Conservation (phyloP, 2,113 vertebrate species). For the Opisthocomus hoazin region DNA sequence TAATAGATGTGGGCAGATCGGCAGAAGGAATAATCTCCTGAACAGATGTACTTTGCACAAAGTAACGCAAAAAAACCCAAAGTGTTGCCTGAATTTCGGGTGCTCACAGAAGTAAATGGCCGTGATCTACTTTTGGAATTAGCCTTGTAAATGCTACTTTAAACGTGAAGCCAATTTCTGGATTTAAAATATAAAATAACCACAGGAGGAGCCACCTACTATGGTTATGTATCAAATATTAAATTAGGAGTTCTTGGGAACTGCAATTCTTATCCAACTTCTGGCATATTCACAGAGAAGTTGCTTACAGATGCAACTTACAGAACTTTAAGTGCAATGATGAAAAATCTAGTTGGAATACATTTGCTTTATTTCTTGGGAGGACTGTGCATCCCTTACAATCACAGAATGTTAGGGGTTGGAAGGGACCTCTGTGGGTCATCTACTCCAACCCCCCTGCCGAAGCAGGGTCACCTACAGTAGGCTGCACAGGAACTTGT, state of each 20-base stretch:
- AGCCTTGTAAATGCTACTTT: not conserved
- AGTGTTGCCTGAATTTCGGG: not conserved
- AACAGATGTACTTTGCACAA: not conserved
- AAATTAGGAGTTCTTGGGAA: not conserved
- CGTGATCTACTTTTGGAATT: not conserved
- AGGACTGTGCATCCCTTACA: not conserved
- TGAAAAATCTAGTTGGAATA: not conserved
- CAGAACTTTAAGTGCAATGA: not conserved
- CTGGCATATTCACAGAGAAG: not conserved
- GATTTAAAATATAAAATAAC: not conserved
- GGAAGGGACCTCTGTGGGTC: too few relatives aligned
- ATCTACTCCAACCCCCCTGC: too few relatives aligned
- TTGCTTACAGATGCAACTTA: not conserved
- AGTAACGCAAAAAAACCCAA: not conserved
- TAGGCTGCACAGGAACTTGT: too few relatives aligned
- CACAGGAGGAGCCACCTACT: not conserved
- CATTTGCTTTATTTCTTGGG: not conserved
- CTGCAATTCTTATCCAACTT: not conserved
- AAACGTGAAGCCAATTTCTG: not conserved
- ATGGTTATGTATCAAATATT: not conserved
- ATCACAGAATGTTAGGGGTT: too few relatives aligned
- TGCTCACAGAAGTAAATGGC: not conserved
- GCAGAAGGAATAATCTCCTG: not conserved
- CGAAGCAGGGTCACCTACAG: too few relatives aligned
- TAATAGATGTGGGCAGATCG: not conserved